These are phyloP conservation scores for Hippocampus comes DNA, from an alignment of 2,113 vertebrate genomes.

Conservation along the genomic window DNA sequence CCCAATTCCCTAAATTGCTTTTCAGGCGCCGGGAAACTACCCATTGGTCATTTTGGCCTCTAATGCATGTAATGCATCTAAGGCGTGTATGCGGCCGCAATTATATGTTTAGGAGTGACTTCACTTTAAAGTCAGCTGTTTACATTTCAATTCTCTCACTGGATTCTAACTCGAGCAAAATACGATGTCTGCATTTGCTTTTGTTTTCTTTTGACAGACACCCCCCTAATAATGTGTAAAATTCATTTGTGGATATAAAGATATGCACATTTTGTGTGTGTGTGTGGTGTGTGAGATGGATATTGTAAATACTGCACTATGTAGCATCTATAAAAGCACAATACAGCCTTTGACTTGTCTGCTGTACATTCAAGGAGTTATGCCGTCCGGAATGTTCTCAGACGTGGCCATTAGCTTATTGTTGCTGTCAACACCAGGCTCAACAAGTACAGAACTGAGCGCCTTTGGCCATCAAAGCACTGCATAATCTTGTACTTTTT, in stretches of 20 bases:
- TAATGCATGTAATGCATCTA: background rate
- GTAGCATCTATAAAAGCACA: constrained; percentile 53
- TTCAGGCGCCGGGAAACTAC: background rate
- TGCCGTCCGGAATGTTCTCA: constrained; percentile 53
- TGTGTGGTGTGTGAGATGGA: constrained; percentile 19
- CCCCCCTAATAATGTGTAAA: constrained; percentile 24
- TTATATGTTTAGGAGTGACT: background rate
- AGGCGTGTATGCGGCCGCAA: background rate
- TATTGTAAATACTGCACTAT: constrained; percentile 16
- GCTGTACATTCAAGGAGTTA: constrained; percentile 23
- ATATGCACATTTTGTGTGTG: background rate
- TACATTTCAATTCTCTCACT: constrained; percentile 34
- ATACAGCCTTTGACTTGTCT: constrained; percentile 45
- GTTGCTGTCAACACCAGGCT: constrained; percentile 53
- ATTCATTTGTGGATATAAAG: constrained; percentile 29
- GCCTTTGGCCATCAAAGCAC: constrained; percentile 56
- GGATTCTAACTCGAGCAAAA: constrained; percentile 20
- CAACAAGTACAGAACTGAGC: constrained; percentile 42
- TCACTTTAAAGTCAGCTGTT: constrained; percentile 24
- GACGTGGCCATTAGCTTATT: constrained; percentile 61
- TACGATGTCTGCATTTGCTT: constrained; percentile 11
- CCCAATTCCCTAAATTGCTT: background rate
- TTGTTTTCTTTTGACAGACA: constrained; percentile 20
- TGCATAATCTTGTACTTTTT: constrained; percentile 26
- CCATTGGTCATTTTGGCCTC: background rate